Conservation (phyloP, 2,113 vertebrate genomes). For the Oxyura jamaicensis region DNA sequence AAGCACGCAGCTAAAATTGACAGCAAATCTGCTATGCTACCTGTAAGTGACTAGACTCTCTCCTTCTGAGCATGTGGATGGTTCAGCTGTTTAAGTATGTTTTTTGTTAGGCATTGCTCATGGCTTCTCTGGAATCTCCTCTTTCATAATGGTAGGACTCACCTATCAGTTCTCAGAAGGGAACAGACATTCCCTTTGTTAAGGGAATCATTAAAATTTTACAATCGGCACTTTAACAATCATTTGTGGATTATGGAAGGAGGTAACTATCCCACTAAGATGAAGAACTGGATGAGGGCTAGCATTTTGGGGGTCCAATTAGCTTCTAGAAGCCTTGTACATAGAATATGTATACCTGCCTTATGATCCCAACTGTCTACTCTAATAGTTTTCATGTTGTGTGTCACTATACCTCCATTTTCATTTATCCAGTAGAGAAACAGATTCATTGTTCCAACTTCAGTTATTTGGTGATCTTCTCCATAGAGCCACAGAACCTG, state of each 20-base stretch:
- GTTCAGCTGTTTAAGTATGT: neutral
- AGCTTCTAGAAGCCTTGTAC: no score
- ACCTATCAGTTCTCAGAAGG: neutral
- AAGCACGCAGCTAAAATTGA: neutral
- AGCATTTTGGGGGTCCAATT: neutral
- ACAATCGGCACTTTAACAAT: neutral
- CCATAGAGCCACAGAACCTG: slow-evolving; percentile 93
- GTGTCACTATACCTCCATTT: slow-evolving; percentile 83
- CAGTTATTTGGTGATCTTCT: slow-evolving; percentile 89
- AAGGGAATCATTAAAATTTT: neutral
- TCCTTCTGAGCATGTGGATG: neutral
- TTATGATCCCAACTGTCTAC: neutral
- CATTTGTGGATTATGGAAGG: neutral
- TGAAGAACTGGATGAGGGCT: neutral
- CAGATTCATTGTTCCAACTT: slow-evolving; percentile 94
- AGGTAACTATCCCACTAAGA: neutral
- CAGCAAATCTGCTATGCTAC: neutral
- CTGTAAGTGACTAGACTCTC: neutral
- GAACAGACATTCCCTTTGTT: neutral
- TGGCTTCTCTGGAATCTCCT: neutral
- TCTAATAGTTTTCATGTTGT: neutral
- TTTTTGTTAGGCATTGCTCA: neutral
- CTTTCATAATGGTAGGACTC: neutral
- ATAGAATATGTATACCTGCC: neutral
- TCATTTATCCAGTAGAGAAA: slow-evolving; percentile 94